phyloP scores from a whole-genome alignment of 2,888 invertebrate species.

The Globia sparganii region DNA sequence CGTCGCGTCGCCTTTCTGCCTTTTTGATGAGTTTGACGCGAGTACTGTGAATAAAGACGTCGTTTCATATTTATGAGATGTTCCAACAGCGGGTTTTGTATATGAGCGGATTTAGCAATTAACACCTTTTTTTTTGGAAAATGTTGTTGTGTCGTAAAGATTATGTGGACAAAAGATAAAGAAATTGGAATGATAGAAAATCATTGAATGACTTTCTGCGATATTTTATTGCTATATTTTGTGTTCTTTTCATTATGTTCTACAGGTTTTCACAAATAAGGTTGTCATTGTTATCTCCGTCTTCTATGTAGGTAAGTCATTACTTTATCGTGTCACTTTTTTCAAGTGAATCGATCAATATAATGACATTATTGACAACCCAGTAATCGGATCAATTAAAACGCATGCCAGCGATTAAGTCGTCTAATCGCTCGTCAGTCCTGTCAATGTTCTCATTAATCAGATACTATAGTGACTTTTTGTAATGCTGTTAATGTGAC shows the following conservation, averaged over 20 bases:
- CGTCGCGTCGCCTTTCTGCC: conserved; percentile 3
- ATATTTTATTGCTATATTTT: neutral
- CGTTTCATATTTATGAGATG: conserved; percentile 40
- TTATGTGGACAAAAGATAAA: neutral
- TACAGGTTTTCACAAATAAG: neutral
- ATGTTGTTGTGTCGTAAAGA: neutral
- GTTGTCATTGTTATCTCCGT: neutral
- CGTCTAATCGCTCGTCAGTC: conserved; percentile 18
- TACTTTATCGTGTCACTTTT: conserved; percentile 4
- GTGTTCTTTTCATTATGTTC: neutral
- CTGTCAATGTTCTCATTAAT: conserved; percentile 16
- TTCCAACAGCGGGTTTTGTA: conserved; percentile 1
- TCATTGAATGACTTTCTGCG: neutral
- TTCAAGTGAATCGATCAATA: neutral
- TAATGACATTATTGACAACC: conserved; percentile 1
- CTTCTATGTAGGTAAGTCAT: neutral
- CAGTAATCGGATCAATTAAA: conserved; percentile 29
- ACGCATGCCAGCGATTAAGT: conserved; percentile 8
- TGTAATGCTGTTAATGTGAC: neutral
- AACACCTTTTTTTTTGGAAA: conserved; percentile 23
- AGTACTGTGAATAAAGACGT: conserved; percentile 31
- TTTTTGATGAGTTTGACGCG: conserved; percentile 50
- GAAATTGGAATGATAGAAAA: neutral
- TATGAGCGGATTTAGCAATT: conserved; percentile 31
- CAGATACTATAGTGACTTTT: neutral